Conservation (phyloP, 1,140 invertebrate genomes). For the Lordiphosa clarofinis region DNA sequence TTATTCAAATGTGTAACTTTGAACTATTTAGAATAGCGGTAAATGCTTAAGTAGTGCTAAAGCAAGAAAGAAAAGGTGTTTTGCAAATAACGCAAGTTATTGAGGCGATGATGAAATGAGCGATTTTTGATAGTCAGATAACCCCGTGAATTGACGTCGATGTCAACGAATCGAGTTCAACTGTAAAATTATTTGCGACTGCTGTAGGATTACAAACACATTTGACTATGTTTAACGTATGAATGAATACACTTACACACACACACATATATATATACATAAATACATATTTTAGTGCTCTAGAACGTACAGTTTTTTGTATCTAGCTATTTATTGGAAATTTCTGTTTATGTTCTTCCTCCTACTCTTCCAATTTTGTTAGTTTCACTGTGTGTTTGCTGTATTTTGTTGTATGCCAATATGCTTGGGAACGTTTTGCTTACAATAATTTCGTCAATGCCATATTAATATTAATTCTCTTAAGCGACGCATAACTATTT, state of each 20-base stretch:
- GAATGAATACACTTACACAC: conserved; percentile 32
- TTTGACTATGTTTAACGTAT: conserved; percentile 61
- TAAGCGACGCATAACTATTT: conserved; percentile 59
- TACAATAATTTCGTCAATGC: conserved; percentile 71
- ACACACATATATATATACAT: conserved; percentile 37
- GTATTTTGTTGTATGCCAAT: conserved; percentile 59
- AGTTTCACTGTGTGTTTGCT: conserved; percentile 40
- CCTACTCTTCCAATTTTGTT: conserved; percentile 59
- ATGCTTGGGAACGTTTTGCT: conserved; percentile 11
- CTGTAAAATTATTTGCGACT: conserved; percentile 72
- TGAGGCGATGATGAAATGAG: conserved; percentile 46
- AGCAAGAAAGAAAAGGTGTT: conserved; percentile 18
- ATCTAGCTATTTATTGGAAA: conserved; percentile 68
- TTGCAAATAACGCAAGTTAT: conserved; percentile 38
- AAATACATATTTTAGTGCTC: conserved; percentile 43
- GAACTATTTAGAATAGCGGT: conserved; percentile 62
- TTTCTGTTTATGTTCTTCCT: conserved; percentile 59
- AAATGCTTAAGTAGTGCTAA: conserved; percentile 55
- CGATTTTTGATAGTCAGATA: conserved; percentile 70
- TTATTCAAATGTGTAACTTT: conserved; percentile 42
- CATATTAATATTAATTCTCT: conserved; percentile 71
- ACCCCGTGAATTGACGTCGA: conserved; percentile 36
- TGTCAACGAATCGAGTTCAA: conserved; percentile 28
- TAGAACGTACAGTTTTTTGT: conserved; percentile 45
- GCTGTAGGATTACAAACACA: conserved; percentile 62